These are phyloP conservation scores for Mactra quadrangularis DNA, from an alignment of 1,140 invertebrate genomes.

Conservation along the genomic window DNA sequence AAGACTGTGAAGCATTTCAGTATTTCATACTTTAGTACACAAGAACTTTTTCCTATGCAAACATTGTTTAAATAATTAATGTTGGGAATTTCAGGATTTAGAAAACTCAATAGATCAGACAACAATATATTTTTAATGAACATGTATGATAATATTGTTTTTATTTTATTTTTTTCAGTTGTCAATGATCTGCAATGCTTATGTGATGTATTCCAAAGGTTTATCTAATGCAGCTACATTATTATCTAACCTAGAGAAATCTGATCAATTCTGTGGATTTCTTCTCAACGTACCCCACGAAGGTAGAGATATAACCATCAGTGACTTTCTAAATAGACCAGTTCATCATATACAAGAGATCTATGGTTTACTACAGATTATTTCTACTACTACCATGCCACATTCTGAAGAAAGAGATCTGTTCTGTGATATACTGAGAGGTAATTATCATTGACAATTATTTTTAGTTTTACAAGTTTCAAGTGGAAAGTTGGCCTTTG, in stretches of 20 bases:
- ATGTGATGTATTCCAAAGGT: slow-evolving; percentile 22
- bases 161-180: slow-evolving; percentile 12
- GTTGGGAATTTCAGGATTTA: no score
- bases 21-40: no score
- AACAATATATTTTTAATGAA: no score
- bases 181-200: slow-evolving; percentile 27
- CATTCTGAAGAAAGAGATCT: slow-evolving; percentile 5
- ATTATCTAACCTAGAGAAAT: slow-evolving; percentile 34
- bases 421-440: slow-evolving; percentile 25
- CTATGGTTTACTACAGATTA: slow-evolving; percentile 13
- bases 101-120: no score
- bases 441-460: slow-evolving; percentile 8
- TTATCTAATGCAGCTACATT: neutral
- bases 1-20: no score
- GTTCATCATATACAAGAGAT: slow-evolving; percentile 22
- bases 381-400: slow-evolving; percentile 2
- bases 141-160: no score
- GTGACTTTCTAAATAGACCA: slow-evolving; percentile 42
- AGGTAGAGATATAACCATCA: slow-evolving; percentile 10
- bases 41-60: no score
- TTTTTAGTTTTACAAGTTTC: neutral
- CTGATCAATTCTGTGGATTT: slow-evolving; percentile 36
- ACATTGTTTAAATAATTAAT: no score
- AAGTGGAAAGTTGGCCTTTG: neutral
- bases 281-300: slow-evolving; percentile 7